Evolutionary conservation across 2,797 vertebrate genomes (phyloP).

Genomic region (Tolypeutes matacus): DNA sequence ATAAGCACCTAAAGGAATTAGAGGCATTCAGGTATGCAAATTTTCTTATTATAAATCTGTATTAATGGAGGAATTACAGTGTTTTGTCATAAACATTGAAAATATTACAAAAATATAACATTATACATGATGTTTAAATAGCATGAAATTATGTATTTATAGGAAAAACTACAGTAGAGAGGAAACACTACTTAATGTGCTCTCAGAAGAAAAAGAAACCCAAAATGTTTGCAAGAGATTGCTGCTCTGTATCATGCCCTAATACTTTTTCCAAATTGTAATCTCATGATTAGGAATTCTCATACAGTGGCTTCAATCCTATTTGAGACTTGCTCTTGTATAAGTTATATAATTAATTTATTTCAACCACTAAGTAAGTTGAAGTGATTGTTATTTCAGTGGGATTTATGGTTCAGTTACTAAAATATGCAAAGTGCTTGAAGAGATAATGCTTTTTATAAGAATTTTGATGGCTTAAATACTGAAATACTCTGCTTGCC

Average conservation of each 20-base stretch:
- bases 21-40: constrained; percentile 92
- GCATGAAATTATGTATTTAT: constrained; percentile 10
- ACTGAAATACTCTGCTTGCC: constrained; percentile 1
- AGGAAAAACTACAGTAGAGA: background rate
- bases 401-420: background rate
- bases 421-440: background rate
- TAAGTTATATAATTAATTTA: constrained; percentile 18
- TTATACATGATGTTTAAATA: background rate
- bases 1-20: constrained; percentile 95
- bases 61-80: background rate
- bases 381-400: constrained; percentile 34
- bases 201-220: background rate
- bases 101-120: background rate
- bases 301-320: background rate
- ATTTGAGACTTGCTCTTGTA: background rate
- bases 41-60: constrained; percentile 34
- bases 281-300: background rate
- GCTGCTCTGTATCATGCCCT: background rate
- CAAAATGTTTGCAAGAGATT: too few relatives aligned
- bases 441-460: constrained; percentile 2
- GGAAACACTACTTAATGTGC: background rate
- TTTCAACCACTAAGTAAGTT: constrained; percentile 53
- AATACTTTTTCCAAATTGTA: background rate
- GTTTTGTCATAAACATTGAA: background rate
- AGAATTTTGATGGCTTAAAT: constrained; percentile 31